Conservation (phyloP, 2,888 invertebrate genomes). For the Caenorhabditis doughertyi region DNA sequence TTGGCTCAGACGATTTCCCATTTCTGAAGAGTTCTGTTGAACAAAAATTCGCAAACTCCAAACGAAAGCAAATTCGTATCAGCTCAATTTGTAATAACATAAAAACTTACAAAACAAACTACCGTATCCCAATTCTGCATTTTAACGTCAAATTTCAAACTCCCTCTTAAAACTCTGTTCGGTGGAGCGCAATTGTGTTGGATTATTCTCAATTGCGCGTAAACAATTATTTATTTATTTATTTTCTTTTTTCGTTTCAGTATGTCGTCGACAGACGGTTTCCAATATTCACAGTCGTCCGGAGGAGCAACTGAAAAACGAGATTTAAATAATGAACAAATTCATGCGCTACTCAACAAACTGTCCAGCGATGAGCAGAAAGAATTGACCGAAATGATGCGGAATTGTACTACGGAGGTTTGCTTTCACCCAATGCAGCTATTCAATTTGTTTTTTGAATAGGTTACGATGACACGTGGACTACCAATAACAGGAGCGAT, state of each 20-base stretch:
- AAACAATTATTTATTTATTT: not conserved
- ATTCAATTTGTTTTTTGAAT: not conserved
- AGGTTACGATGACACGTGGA: conserved; percentile 76
- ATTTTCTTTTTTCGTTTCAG: not conserved
- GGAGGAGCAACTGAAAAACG: not conserved
- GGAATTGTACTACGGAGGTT: conserved; percentile 74
- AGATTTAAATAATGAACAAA: conserved; percentile 61
- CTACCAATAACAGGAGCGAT: conserved; percentile 75
- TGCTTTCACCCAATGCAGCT: not conserved
- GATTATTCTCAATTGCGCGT: not conserved
- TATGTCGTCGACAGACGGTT: conserved; percentile 29
- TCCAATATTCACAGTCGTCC: conserved; percentile 11
- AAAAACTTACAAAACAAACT: not conserved
- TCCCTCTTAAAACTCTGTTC: not conserved
- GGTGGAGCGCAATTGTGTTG: not conserved
- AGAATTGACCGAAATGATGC: conserved; percentile 70
- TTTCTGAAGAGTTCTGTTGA: not conserved
- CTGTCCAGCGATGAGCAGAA: conserved; percentile 78
- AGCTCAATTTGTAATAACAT: too few species aligned
- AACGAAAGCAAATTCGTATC: too few species aligned
- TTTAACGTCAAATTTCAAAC: not conserved
- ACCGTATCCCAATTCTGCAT: not conserved
- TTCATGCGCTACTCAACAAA: conserved; percentile 71
- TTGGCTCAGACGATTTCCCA: conserved; percentile 5
- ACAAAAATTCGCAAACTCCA: too few species aligned